Evolutionary conservation across 2,113 vertebrate species (phyloP).

Genomic region (Polyodon spathula): DNA sequence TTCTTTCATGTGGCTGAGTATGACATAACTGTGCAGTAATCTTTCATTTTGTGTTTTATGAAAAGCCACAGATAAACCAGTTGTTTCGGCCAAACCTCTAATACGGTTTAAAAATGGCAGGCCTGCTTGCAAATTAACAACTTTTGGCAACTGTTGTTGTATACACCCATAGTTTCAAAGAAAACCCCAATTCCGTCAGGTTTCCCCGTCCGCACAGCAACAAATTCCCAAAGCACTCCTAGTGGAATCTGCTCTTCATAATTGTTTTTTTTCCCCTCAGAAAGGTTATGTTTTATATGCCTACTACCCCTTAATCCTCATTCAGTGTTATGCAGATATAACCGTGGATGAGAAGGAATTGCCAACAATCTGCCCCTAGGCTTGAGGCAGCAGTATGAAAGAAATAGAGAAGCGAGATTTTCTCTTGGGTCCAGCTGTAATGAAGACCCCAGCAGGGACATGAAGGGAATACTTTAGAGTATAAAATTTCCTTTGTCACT

Average conservation of each 20-base stretch:
- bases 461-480: slow-evolving; percentile 10
- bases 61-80: slow-evolving; percentile 20
- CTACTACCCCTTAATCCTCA: slow-evolving; percentile 6
- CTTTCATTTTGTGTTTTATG: slow-evolving; percentile 36
- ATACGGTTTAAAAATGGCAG: slow-evolving; percentile 12
- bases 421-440: slow-evolving; percentile 11
- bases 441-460: slow-evolving; percentile 15
- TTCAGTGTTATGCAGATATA: slow-evolving; percentile 1
- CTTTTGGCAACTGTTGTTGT: slow-evolving; percentile 20
- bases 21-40: slow-evolving; percentile 36
- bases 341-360: slow-evolving; percentile 12
- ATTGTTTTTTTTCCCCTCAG: slow-evolving; percentile 9
- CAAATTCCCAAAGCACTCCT: slow-evolving; percentile 12
- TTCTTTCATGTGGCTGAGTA: slow-evolving; percentile 42
- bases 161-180: slow-evolving; percentile 14
- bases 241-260: slow-evolving; percentile 10
- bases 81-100: slow-evolving; percentile 20
- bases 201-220: slow-evolving; percentile 10
- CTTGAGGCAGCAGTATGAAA: slow-evolving; percentile 10
- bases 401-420: slow-evolving; percentile 9
- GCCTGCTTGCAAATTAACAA: slow-evolving; percentile 5
- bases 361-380: slow-evolving; percentile 8
- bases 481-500: slow-evolving; percentile 20
- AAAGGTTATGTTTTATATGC: slow-evolving; percentile 15
- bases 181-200: slow-evolving; percentile 7